These are phyloP conservation scores for Cabera pusaria DNA, from an alignment of 2,888 invertebrate species.

Conservation along the genomic window DNA sequence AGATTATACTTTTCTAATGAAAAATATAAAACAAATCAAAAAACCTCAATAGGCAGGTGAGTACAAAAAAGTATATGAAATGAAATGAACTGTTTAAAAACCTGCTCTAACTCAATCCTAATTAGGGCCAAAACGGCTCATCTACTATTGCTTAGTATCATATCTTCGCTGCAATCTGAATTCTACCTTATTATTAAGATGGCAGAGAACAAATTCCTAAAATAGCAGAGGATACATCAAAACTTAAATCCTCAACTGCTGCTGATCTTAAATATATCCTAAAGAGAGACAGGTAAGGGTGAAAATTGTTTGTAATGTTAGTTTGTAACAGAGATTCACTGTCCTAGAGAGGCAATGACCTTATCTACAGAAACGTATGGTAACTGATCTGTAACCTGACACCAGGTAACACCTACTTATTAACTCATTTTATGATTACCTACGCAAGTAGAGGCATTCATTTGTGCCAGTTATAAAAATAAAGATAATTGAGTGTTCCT, in stretches of 20 bases:
- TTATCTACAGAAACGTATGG: constrained; percentile 18
- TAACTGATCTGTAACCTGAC: constrained; percentile 24
- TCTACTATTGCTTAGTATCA: not conserved
- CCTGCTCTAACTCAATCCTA: not conserved
- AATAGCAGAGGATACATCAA: too few species aligned
- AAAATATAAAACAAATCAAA: constrained; percentile 1
- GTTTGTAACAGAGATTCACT: not conserved
- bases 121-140: constrained; percentile 1
- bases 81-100: not conserved
- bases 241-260: too few species aligned
- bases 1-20: too few species aligned
- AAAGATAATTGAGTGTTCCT: too few species aligned
- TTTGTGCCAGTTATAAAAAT: too few species aligned
- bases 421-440: constrained; percentile 9
- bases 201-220: too few species aligned
- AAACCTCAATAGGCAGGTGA: too few species aligned
- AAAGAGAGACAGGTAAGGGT: too few species aligned
- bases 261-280: too few species aligned
- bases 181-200: not conserved
- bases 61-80: too few species aligned
- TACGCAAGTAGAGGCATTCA: constrained; percentile 1
- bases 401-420: constrained; percentile 19
- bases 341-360: constrained; percentile 21
- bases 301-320: too few species aligned
- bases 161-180: not conserved